Conservation (phyloP, 2,888 invertebrate species). For the Aquatica leii region DNA sequence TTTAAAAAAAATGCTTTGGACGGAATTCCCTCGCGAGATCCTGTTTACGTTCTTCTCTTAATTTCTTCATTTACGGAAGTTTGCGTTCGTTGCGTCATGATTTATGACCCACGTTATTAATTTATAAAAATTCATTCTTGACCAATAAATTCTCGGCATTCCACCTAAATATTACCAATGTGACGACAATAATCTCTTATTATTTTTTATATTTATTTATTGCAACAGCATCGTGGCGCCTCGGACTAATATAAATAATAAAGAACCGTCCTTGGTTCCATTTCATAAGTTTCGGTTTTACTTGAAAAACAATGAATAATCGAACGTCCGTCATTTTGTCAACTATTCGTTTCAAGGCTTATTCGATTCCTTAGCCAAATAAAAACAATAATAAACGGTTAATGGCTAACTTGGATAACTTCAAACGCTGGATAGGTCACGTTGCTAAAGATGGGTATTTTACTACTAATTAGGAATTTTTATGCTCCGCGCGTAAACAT, state of each 20-base stretch:
- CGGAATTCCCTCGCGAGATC: conserved; percentile 2
- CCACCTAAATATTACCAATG: background rate
- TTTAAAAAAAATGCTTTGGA: background rate
- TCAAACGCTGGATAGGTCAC: too few species aligned
- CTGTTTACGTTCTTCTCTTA: background rate
- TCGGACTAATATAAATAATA: conserved; percentile 12
- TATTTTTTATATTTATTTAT: background rate
- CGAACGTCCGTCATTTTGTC: background rate
- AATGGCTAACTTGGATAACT: too few species aligned
- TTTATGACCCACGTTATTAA: conserved; percentile 1
- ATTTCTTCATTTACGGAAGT: conserved; percentile 12
- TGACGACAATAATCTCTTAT: too few species aligned
- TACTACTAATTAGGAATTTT: too few species aligned
- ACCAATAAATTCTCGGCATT: conserved; percentile 3
- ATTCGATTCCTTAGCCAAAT: too few species aligned
- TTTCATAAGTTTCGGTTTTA: conserved; percentile 12
- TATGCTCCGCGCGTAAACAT: too few species aligned
- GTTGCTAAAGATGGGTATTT: too few species aligned
- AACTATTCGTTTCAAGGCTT: too few species aligned
- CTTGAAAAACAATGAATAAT: conserved; percentile 12
- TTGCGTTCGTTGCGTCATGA: background rate
- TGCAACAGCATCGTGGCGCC: conserved; percentile 5
- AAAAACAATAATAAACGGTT: too few species aligned
- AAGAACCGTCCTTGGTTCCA: conserved; percentile 2
- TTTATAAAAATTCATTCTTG: background rate